Conservation (phyloP, 2,888 invertebrate species). For the Sinotaia quadrata region DNA sequence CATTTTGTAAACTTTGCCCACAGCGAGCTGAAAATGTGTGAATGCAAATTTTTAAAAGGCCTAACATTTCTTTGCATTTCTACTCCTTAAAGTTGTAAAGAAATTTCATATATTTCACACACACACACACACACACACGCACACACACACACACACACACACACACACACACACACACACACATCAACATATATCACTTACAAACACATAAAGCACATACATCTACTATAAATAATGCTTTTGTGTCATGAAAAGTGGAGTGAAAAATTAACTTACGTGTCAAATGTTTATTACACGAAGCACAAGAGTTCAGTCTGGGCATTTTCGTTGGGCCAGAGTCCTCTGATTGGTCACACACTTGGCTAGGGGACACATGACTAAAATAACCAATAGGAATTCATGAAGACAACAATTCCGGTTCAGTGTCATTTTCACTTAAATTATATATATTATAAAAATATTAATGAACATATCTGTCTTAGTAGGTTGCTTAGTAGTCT, state of each 20-base stretch:
- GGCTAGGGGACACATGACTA: constrained; percentile 23
- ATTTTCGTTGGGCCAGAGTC: constrained; percentile 7
- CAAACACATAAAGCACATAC: neutral
- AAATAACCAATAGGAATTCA: neutral
- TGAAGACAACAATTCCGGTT: no score
- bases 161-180: neutral
- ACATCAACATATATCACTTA: neutral
- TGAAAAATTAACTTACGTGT: constrained; percentile 29
- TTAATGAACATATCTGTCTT: no score
- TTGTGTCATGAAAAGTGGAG: no score
- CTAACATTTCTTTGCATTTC: no score
- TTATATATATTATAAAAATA: no score
- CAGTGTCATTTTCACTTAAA: no score
- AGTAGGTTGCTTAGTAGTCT: no score
- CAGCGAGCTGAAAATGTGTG: no score
- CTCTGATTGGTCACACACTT: constrained; percentile 2
- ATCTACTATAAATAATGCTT: neutral
- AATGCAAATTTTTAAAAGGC: no score
- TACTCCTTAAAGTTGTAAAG: no score
- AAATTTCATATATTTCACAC: neutral
- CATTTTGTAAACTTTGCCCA: no score
- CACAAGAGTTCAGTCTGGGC: constrained; percentile 22
- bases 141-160: constrained; percentile 4
- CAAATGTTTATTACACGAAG: constrained; percentile 21
- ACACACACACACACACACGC: constrained; percentile 9